Conservation (phyloP, 2,888 invertebrate genomes). For the Brachyptera putata region DNA sequence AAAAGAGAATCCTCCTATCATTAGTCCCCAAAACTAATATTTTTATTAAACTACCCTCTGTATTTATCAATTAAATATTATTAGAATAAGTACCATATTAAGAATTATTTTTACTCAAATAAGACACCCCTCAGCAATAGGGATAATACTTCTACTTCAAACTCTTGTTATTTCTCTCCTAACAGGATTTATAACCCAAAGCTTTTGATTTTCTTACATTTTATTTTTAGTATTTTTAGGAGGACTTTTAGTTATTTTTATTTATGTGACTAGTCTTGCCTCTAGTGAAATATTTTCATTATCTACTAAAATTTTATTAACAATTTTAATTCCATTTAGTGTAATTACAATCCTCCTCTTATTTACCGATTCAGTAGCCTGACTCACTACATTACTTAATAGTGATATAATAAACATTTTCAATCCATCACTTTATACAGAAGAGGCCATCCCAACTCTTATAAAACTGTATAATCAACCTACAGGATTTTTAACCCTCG, state of each 20-base stretch:
- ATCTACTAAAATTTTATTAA: constrained; percentile 38
- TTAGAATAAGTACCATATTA: too few species aligned
- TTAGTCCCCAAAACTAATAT: constrained; percentile 55
- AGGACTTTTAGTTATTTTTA: constrained; percentile 60
- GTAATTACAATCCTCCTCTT: neutral
- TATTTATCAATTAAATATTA: constrained; percentile 44
- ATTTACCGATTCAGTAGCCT: neutral
- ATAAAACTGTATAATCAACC: constrained; percentile 54
- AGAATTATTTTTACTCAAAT: too few species aligned
- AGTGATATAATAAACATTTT: neutral
- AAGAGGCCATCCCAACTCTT: constrained; percentile 37
- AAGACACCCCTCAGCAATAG: constrained; percentile 51
- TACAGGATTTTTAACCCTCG: constrained; percentile 49
- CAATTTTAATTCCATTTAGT: neutral
- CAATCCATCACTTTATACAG: neutral
- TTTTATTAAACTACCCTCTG: constrained; percentile 62
- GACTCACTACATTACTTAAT: too few species aligned
- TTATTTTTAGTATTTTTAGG: constrained; percentile 40
- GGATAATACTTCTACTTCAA: constrained; percentile 52
- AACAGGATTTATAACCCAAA: constrained; percentile 48
- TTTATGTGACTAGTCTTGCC: constrained; percentile 59
- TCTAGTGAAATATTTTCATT: constrained; percentile 57
- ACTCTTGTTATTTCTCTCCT: constrained; percentile 49
- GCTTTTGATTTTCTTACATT: too few species aligned
- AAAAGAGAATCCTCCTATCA: constrained; percentile 52